Evolutionary conservation across 2,888 invertebrate species (phyloP), one percentile per base, ranked within the genome.

Genomic region (Plebejus anna): DNA sequence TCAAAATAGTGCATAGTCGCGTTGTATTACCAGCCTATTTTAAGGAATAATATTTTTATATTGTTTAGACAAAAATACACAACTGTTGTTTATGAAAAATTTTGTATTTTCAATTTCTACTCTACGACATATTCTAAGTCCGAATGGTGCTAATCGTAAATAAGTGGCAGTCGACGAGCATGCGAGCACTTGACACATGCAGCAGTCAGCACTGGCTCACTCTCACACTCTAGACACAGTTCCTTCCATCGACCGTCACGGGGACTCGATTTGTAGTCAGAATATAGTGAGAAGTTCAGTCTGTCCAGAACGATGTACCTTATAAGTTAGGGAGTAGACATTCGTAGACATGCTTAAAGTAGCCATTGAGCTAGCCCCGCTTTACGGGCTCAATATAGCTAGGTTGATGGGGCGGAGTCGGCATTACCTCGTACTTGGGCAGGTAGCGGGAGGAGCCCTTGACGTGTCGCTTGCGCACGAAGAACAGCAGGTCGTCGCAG

Each of bases 401-500:
- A 61, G 22, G 28, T 28, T 9, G n/a, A 59, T 7, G n/a, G 55
- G 42, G 9, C 6, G 7, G 59, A 59, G 59, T 59, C 59, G 22
- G 61, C 28, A 11, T 90, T 89, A 97, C 97, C 95, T 97, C 97
- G 91, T 97, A 98, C 94, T 98, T 98, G 82, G 98, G 98, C 89
- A 97, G 94, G 89, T 97, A 97, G 82, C 97, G 95, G 76, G 97
- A 97, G 77, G 98, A 97, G 59, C 97, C 97, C 88, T 97, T 97
- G 28, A 98, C 96, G 91, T 98, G 98, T 82, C 97, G 96, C 88
- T 98, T 98, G 79, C 98, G 95, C n/a, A 99, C 98, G 90, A 99
- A 99, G 92, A 99, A 99, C 80, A 99, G 92, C 84, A 99, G 95
- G 91, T 99, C 99, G 92, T 99, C 99, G 83, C 97, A 97, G 90